A percentile compares a stretch with the other conserved stretches of the same genome.
These are phyloP conservation scores for Percopsis transmontana DNA, from an alignment of 2,113 vertebrate species.

Conservation along the genomic window DNA sequence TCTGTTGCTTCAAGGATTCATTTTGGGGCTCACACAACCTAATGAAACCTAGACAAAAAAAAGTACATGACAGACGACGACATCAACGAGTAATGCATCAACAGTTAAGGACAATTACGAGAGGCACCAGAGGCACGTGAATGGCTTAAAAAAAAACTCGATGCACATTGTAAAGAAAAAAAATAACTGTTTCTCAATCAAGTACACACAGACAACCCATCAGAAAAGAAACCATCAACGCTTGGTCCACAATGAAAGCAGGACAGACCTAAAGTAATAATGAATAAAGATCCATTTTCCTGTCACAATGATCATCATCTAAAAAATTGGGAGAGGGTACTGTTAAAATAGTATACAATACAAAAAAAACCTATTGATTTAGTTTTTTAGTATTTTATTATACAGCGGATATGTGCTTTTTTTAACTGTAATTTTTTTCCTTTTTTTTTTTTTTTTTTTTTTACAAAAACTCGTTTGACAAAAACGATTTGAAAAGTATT, in stretches of 20 bases:
- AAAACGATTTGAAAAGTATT: slow-evolving; percentile 82
- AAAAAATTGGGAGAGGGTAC: slow-evolving; percentile 82
- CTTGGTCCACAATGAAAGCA: slow-evolving; percentile 70
- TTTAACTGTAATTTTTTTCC: slow-evolving; percentile 91
- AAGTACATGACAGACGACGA: slow-evolving; percentile 74
- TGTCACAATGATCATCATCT: slow-evolving; percentile 83
- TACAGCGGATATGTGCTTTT: slow-evolving; percentile 97
- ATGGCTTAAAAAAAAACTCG: slow-evolving; percentile 70
- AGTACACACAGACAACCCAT: slow-evolving; percentile 73
- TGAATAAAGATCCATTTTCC: slow-evolving; percentile 75
- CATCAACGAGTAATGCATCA: slow-evolving; percentile 71
- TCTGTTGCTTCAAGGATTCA: slow-evolving; percentile 89
- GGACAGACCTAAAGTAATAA: slow-evolving; percentile 80
- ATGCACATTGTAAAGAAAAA: slow-evolving; percentile 79
- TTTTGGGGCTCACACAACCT: slow-evolving; percentile 75
- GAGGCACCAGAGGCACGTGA: slow-evolving; percentile 78
- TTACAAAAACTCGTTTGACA: slow-evolving; percentile 87
- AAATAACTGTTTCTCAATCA: slow-evolving; percentile 75
- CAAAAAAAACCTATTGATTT: slow-evolving; percentile 88
- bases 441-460: slow-evolving; percentile 87
- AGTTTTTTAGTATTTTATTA: slow-evolving; percentile 99
- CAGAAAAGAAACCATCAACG: slow-evolving; percentile 72
- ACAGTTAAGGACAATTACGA: slow-evolving; percentile 78
- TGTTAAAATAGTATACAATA: slow-evolving; percentile 82
- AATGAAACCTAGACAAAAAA: slow-evolving; percentile 77